These are phyloP conservation scores for Ethmia dodecea DNA, from an alignment of 2,888 invertebrate species.

Conservation along the genomic window DNA sequence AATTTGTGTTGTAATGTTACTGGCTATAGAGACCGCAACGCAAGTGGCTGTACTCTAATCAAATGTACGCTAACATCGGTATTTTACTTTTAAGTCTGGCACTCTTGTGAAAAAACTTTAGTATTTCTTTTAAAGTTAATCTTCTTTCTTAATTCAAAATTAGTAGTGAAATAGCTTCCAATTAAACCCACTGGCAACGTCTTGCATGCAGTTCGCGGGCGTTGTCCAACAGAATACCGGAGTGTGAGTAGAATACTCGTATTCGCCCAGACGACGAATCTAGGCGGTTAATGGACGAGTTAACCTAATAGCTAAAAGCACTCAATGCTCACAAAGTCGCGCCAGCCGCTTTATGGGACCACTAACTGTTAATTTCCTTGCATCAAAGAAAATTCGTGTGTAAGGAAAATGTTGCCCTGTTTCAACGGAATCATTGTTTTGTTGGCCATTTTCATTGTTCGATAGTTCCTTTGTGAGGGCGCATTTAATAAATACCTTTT, in stretches of 20 bases:
- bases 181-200: background rate
- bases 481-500: slow-evolving; percentile 36
- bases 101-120: too few species aligned
- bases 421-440: slow-evolving; percentile 41
- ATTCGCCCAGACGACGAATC: slow-evolving; percentile 55
- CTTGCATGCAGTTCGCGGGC: background rate
- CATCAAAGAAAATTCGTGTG: slow-evolving; percentile 60
- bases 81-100: too few species aligned
- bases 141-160: too few species aligned
- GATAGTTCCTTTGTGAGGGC: slow-evolving; percentile 25
- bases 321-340: slow-evolving; percentile 74
- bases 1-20: too few species aligned
- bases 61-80: too few species aligned
- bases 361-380: slow-evolving; percentile 73
- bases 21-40: too few species aligned
- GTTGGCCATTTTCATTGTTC: slow-evolving; percentile 40
- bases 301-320: slow-evolving; percentile 75
- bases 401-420: slow-evolving; percentile 53
- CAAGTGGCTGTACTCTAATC: too few species aligned
- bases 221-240: background rate
- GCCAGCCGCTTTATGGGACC: slow-evolving; percentile 61
- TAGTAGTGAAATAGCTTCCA: too few species aligned
- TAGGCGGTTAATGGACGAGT: slow-evolving; percentile 66
- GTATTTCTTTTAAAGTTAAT: too few species aligned
- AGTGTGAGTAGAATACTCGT: slow-evolving; percentile 37